A percentile compares a stretch with the other conserved stretches of the same genome.
These are phyloP conservation scores for Margarornis squamiger DNA, from an alignment of 2,797 vertebrate species.

Conservation along the genomic window DNA sequence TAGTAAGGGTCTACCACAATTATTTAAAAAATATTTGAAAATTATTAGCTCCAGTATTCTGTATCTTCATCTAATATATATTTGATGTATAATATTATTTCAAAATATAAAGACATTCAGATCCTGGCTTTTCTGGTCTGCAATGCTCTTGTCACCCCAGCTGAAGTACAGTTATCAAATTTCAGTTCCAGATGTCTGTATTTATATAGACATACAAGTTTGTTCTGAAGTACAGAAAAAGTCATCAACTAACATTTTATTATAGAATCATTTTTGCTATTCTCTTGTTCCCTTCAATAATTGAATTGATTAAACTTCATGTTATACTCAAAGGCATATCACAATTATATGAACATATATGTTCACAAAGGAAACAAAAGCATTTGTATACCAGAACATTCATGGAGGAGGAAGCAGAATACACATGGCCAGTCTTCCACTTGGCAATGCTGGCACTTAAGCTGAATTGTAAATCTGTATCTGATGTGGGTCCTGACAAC, in stretches of 20 bases:
- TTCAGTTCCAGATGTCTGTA: not conserved
- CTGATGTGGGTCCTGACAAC: not conserved
- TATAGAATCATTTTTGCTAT: not conserved
- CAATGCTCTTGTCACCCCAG: not conserved
- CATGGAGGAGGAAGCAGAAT: not conserved
- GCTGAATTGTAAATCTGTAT: not conserved
- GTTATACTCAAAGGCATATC: not conserved
- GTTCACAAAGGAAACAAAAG: not conserved
- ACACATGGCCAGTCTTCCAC: not conserved
- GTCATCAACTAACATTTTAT: not conserved
- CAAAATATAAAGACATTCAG: not conserved
- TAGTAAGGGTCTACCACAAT: not conserved
- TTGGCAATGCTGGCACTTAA: not conserved
- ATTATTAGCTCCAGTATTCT: not conserved
- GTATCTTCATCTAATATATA: not conserved
- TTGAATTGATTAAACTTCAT: not conserved
- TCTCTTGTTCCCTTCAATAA: not conserved
- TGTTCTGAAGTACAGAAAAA: not conserved
- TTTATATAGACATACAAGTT: not conserved
- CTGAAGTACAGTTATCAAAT: not conserved
- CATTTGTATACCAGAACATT: not conserved
- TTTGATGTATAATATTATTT: not conserved
- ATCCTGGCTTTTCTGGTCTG: not conserved
- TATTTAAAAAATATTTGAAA: not conserved
- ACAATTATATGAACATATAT: not conserved